phyloP scores from a whole-genome alignment of 2,113 vertebrate genomes.

The Epinephelus lanceolatus region DNA sequence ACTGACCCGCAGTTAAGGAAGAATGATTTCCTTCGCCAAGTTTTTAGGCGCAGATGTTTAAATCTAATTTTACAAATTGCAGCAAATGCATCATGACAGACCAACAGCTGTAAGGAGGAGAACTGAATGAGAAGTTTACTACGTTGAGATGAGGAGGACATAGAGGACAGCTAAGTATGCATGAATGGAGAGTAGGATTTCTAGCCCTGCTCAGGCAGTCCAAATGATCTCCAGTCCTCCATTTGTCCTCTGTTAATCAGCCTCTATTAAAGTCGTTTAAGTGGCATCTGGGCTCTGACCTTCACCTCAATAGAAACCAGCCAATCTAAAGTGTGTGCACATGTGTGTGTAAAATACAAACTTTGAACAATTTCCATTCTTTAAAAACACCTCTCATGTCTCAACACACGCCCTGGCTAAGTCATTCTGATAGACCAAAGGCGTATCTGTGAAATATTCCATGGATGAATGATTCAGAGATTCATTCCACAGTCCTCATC shows the following conservation, averaged over 20 bases:
- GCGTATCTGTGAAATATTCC: slow-evolving; percentile 50
- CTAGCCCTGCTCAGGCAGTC: slow-evolving; percentile 2
- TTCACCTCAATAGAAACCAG: slow-evolving; percentile 61
- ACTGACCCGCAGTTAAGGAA: slow-evolving; percentile 43
- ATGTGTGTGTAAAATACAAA: slow-evolving; percentile 28
- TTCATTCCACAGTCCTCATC: slow-evolving; percentile 68
- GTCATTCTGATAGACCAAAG: slow-evolving; percentile 58
- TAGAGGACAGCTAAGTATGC: slow-evolving; percentile 10
- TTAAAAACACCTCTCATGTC: slow-evolving; percentile 51
- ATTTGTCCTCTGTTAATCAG: slow-evolving; percentile 46
- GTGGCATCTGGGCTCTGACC: slow-evolving; percentile 62
- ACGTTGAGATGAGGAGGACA: not conserved
- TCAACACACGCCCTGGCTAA: slow-evolving; percentile 17
- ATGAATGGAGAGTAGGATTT: slow-evolving; percentile 44
- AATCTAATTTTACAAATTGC: slow-evolving; percentile 51
- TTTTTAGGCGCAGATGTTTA: slow-evolving; percentile 51
- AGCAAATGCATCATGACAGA: slow-evolving; percentile 40
- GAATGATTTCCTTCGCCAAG: slow-evolving; percentile 33
- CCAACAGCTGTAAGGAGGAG: slow-evolving; percentile 23
- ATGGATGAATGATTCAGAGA: slow-evolving; percentile 52
- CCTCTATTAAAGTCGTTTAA: slow-evolving; percentile 49
- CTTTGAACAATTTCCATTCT: slow-evolving; percentile 47
- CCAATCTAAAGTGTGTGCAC: slow-evolving; percentile 25
- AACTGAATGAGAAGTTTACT: not conserved
- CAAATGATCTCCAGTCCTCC: slow-evolving; percentile 57